Evolutionary conservation across 2,797 vertebrate species (phyloP).

Genomic region (Kryptopterus vitreolus): DNA sequence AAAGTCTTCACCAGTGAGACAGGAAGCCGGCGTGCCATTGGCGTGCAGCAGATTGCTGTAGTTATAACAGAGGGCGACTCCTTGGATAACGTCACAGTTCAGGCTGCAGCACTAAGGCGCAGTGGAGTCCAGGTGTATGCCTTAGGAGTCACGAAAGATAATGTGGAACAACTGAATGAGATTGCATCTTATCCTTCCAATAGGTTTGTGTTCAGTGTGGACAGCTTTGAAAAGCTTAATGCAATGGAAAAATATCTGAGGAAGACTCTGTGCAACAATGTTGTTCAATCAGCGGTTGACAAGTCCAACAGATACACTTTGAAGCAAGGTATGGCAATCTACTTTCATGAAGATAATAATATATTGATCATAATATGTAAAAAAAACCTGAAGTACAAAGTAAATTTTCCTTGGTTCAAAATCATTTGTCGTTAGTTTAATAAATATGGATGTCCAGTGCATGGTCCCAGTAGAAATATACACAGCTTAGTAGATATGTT

Average conservation of each 20-base stretch:
- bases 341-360: neutral
- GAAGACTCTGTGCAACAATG: conserved; percentile 73
- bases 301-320: conserved; percentile 35
- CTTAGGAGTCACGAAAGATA: conserved; percentile 69
- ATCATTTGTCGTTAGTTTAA: neutral
- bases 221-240: conserved; percentile 71
- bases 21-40: conserved; percentile 69
- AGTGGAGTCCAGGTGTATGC: conserved; percentile 72
- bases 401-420: neutral
- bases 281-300: conserved; percentile 49
- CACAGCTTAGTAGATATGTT: too few relatives aligned
- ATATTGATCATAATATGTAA: neutral
- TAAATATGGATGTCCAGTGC: neutral
- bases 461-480: neutral
- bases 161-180: conserved; percentile 61
- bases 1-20: conserved; percentile 63
- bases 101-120: conserved; percentile 70
- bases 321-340: conserved; percentile 72
- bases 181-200: conserved; percentile 76
- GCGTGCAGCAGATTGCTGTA: conserved; percentile 76
- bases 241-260: conserved; percentile 67
- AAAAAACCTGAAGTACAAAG: neutral
- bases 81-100: conserved; percentile 64
- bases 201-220: conserved; percentile 68
- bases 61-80: conserved; percentile 77